Base-by-base conservation (phyloP, 2,888 invertebrate species). In the Chaetogeoica ovagalla region DNA sequence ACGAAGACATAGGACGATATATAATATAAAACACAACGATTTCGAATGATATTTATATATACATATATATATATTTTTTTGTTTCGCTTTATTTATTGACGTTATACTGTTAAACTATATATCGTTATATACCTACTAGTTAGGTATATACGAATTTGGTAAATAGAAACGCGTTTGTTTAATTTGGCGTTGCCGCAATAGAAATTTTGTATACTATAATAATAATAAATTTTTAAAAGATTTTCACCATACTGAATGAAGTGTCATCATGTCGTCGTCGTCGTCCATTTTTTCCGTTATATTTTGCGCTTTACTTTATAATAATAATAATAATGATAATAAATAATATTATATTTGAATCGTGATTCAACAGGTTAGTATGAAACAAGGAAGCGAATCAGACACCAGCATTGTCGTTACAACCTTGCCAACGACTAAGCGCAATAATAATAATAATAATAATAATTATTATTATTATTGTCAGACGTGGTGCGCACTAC, bases 311-410 rank as follows among this genome's bases (percentile, higher is more conserved):
- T 65, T 39, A 74, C 37, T 59, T 59, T 39, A n/a, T 65, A 62
- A n/a, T 23, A 65, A 48, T 3, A 11, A 48, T n/a, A 59, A 65
- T 6, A 11, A 65, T 74, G 17, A 39, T 23, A 19, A 39, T 23
- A 65, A 65, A 75, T 66, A 75, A 75, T 57, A 73, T 52, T 48
- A 55, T 55, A 68, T 59, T 76, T 76, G n/a, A 59, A 76, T 76
- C 68, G 7, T 76, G 66, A 76, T 48, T 68, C 75, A 76, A 59
- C 75, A 57, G 52, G 66, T 48, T 57, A 66, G 68, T 23, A 48
- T 13, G 30, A 68, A 76, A 76, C 75, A 76, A 76, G 75, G 75
- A 76, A 76, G 68, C 30, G 48, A 65, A 68, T 68, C 23, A 68
- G 66, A 68, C 48, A 66, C 48, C 19, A 59, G 68, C 39, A 68